These are phyloP conservation scores for Galerucella pusilla DNA, from an alignment of 2,888 invertebrate species.

Conservation along the genomic window DNA sequence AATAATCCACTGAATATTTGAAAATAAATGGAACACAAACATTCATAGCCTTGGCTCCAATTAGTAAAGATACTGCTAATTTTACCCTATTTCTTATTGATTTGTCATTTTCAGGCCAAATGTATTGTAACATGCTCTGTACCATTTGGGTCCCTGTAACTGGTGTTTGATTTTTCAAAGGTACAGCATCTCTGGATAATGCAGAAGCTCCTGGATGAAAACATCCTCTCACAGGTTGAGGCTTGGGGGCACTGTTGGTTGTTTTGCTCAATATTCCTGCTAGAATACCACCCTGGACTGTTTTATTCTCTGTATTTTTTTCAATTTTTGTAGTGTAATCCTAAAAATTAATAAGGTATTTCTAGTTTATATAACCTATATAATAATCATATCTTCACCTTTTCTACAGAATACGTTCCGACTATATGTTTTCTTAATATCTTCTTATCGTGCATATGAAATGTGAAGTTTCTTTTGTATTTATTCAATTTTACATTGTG, in stretches of 20 bases:
- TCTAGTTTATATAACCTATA: slow-evolving; percentile 29
- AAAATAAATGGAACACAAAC: slow-evolving; percentile 96
- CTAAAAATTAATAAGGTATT: slow-evolving; percentile 42
- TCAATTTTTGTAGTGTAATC: slow-evolving; percentile 48
- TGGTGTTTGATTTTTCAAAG: slow-evolving; percentile 67
- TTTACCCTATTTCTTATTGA: slow-evolving; percentile 82
- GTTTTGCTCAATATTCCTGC: slow-evolving; percentile 54
- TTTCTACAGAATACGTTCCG: slow-evolving; percentile 26
- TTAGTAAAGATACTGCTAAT: slow-evolving; percentile 81
- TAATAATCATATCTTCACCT: background rate
- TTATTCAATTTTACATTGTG: slow-evolving; percentile 46
- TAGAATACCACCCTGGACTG: slow-evolving; percentile 54
- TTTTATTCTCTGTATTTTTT: slow-evolving; percentile 43
- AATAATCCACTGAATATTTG: slow-evolving; percentile 90
- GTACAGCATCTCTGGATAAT: slow-evolving; percentile 68
- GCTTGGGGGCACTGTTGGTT: slow-evolving; percentile 59
- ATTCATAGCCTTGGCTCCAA: slow-evolving; percentile 88
- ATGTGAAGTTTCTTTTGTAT: slow-evolving; percentile 48
- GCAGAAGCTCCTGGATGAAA: slow-evolving; percentile 89
- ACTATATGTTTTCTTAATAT: slow-evolving; percentile 41
- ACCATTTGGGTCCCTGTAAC: slow-evolving; percentile 84
- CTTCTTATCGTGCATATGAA: slow-evolving; percentile 46
- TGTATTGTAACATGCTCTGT: slow-evolving; percentile 87
- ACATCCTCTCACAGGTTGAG: slow-evolving; percentile 77
- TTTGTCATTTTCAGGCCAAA: slow-evolving; percentile 94